A percentile compares a stretch with the other conserved stretches of the same genome.
phyloP scores from a whole-genome alignment of 1,140 invertebrate genomes.

The Trichonephila clavipes region DNA sequence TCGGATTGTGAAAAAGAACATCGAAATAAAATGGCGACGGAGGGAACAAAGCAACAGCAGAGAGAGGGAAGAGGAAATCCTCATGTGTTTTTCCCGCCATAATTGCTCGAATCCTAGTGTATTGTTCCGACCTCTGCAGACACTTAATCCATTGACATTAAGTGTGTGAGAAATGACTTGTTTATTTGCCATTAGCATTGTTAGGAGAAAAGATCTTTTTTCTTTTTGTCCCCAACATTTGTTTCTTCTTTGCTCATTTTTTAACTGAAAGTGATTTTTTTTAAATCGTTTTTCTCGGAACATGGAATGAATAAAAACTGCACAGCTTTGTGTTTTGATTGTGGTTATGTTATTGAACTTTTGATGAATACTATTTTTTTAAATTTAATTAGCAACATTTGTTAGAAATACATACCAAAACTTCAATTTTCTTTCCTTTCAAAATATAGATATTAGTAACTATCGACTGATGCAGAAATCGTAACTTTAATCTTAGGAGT shows the following conservation, averaged over 20 bases:
- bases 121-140: not conserved
- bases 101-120: not conserved
- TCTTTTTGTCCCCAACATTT: not conserved
- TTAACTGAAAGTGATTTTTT: not conserved
- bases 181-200: slow-evolving; percentile 18
- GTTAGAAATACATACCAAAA: too few relatives aligned
- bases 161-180: slow-evolving; percentile 2
- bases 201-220: not conserved
- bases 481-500: too few relatives aligned
- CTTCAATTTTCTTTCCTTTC: too few relatives aligned
- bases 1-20: not conserved
- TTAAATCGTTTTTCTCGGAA: not conserved
- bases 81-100: not conserved
- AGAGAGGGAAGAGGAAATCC: not conserved
- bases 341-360: too few relatives aligned
- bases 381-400: too few relatives aligned
- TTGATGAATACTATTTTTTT: too few relatives aligned
- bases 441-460: too few relatives aligned
- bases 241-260: not conserved
- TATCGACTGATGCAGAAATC: too few relatives aligned
- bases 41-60: not conserved
- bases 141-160: not conserved
- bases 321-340: too few relatives aligned
- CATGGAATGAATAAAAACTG: too few relatives aligned
- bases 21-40: not conserved